Evolutionary conservation across 2,113 vertebrate species (phyloP), one percentile per base, ranked within the genome.

Genomic region (Trochalopteron elliotii): DNA sequence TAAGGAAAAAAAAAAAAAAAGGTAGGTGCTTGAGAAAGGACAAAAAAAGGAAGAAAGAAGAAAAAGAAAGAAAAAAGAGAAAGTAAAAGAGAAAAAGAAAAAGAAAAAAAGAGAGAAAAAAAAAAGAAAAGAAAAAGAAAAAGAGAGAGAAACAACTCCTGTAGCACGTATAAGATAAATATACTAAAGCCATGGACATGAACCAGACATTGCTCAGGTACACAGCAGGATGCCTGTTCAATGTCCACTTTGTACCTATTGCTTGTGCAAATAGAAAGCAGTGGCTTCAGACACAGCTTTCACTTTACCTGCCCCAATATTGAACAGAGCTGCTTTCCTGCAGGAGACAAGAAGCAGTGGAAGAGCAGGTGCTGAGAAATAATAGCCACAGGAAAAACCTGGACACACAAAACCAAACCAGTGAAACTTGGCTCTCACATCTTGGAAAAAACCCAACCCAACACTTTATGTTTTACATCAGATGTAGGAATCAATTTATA

Each of bases 181-280:
- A 97, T 31, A 91, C 17, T 15, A 91, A 90, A 96, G 87, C 9
- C 56, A 49, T 28, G 74, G 96, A 97, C 89, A 96, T 33, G 94
- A 97, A 97, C 65, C 98, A 98, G 98, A 94, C 91, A 49, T 87
- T 83, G 63, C 84, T 95, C 97, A 97, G 97, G 96, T 97, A 95
- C 61, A 89, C 56, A 94, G 85, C 86, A 94, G 95, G 87, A 84
- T 64, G 95, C 92, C 98, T 98, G 98, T 93, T 98, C 97, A 97
- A 95, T 94, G 70, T 98, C 92, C 64, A 81, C 82, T 91, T 96
- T 89, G 96, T 95, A 93, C 96, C 94, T 92, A 80, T 93, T 83
- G 92, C 95, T 97, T 97, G 93, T 72, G 92, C 94, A 95, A 96
- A 94, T 94, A 57, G 80, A 95, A 95, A 96, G 70, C 86, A 74